These are phyloP conservation scores for Heterocephalus glaber DNA, from an alignment of 2,113 vertebrate genomes.

Conservation along the genomic window DNA sequence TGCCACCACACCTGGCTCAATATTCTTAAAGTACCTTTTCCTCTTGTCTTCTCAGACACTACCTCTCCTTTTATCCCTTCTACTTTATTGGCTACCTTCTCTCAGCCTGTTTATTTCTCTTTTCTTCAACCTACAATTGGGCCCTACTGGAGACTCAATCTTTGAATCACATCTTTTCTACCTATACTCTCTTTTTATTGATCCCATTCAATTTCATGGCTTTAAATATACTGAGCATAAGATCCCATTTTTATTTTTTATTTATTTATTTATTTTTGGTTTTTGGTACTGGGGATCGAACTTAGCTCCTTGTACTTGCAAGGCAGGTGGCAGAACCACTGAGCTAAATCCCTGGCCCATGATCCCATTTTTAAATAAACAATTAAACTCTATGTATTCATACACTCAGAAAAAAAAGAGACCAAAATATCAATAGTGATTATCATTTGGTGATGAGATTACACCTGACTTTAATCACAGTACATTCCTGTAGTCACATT, in stretches of 20 bases:
- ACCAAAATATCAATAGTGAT: background rate
- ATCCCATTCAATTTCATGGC: background rate
- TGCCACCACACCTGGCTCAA: background rate
- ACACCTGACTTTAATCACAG: slow-evolving; percentile 29
- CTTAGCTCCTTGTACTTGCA: too few species aligned
- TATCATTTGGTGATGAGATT: slow-evolving; percentile 36
- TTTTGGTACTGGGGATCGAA: too few species aligned
- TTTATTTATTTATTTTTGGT: too few species aligned
- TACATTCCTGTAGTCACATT: background rate
- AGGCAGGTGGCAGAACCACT: too few species aligned
- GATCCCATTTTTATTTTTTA: background rate
- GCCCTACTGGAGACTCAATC: background rate
- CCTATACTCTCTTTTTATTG: background rate
- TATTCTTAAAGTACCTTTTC: background rate
- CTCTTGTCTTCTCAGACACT: background rate
- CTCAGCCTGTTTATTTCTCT: background rate
- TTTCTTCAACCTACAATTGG: background rate
- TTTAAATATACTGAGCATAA: background rate
- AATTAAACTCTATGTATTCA: background rate
- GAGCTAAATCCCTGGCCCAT: too few species aligned
- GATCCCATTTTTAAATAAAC: background rate
- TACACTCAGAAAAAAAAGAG: background rate
- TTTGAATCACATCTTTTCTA: slow-evolving; percentile 8
- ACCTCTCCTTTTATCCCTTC: background rate
- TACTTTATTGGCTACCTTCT: background rate